A percentile compares a stretch with the other conserved stretches of the same genome.
Conservation (phyloP, 2,113 vertebrate species). For the Zapus hudsonius region DNA sequence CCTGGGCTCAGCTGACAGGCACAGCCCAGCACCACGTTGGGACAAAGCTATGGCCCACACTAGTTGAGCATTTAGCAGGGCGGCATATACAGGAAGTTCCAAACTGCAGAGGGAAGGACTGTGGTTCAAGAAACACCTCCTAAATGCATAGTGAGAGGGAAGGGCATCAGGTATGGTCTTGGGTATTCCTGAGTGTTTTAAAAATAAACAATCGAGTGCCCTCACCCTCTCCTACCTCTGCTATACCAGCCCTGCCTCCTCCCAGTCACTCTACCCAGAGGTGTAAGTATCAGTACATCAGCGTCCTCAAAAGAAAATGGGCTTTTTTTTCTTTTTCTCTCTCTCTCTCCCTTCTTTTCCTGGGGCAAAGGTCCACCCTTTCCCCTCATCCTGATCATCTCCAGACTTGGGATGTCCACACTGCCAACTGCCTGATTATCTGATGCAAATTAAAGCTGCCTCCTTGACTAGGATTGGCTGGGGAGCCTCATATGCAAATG, state of each 20-base stretch:
- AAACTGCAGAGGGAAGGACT: slow-evolving; percentile 7
- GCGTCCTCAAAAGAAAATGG: not conserved
- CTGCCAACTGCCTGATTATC: slow-evolving; percentile 80
- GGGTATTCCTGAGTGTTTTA: not conserved
- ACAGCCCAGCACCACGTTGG: not conserved
- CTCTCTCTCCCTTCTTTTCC: slow-evolving; percentile 62
- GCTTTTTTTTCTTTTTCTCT: fast-evolving
- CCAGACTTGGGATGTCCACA: slow-evolving; percentile 69
- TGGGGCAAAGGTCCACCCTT: slow-evolving; percentile 74
- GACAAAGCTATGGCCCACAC: not conserved
- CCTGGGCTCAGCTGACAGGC: not conserved
- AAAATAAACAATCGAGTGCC: not conserved
- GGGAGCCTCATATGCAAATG: slow-evolving; percentile 91
- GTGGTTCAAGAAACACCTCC: not conserved
- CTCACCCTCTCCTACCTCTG: not conserved
- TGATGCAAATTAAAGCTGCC: slow-evolving; percentile 91
- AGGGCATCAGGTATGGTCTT: not conserved
- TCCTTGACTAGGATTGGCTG: slow-evolving; percentile 88
- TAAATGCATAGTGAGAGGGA: not conserved
- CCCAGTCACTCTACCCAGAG: not conserved
- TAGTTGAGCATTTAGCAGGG: not conserved
- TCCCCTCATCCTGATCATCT: slow-evolving; percentile 69
- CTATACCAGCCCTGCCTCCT: not conserved
- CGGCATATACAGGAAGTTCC: not conserved
- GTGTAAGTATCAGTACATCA: not conserved